phyloP scores from a whole-genome alignment of 2,113 vertebrate genomes.

The Calypte anna region DNA sequence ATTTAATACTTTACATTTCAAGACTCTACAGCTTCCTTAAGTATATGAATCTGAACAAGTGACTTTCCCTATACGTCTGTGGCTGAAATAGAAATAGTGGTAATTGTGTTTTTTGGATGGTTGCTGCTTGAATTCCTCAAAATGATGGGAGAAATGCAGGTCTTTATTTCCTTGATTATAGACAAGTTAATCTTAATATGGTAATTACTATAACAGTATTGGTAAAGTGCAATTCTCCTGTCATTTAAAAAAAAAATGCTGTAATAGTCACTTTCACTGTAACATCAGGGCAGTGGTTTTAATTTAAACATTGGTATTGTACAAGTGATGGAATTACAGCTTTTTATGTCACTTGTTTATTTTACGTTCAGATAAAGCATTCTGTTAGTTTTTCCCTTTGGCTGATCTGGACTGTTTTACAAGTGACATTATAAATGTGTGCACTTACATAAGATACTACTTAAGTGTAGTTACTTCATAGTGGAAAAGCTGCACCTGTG shows the following conservation, averaged over 20 bases:
- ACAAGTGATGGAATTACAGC: slow-evolving; percentile 21
- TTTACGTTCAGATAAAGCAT: slow-evolving; percentile 25
- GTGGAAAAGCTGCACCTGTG: slow-evolving; percentile 71
- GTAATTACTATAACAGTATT: background rate
- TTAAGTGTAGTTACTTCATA: slow-evolving; percentile 15
- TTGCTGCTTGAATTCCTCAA: background rate
- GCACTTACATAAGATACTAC: background rate
- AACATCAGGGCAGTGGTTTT: background rate
- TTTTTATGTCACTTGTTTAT: slow-evolving; percentile 53
- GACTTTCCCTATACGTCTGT: background rate
- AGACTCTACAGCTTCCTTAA: background rate
- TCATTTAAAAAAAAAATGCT: background rate
- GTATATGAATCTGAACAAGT: background rate
- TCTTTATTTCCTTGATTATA: background rate
- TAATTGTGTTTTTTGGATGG: background rate
- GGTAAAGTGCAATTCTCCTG: background rate
- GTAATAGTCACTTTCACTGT: background rate
- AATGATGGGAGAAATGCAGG: background rate
- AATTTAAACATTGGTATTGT: background rate
- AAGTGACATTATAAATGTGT: slow-evolving; percentile 41
- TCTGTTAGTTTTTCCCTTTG: slow-evolving; percentile 50
- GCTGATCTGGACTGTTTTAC: slow-evolving; percentile 48
- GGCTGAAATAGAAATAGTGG: background rate
- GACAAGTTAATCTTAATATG: background rate
- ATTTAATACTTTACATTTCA: background rate